Base-by-base conservation (phyloP, 1,140 invertebrate species). In the Drosophila grimshawi region DNA sequence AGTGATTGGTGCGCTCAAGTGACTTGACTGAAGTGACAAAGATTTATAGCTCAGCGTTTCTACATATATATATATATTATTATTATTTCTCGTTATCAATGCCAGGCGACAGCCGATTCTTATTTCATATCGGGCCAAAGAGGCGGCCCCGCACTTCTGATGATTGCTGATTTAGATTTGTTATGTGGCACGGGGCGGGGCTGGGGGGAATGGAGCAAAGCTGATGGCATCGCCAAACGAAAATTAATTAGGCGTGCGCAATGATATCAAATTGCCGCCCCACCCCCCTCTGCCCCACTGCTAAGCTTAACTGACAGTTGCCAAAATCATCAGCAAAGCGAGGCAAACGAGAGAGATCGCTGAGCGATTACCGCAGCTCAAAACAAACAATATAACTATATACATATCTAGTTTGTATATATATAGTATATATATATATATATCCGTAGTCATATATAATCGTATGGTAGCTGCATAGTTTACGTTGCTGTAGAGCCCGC, bases 241-340 rank as follows among this genome's bases (percentile, higher is more conserved):
- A 86, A 88, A 89, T 88, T 88, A 88, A 88, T 88, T 88, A 89
- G 75, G 57, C 60, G 67, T 78, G 67, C 59, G 79, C 73, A 59
- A 66, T 52, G 57, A 82, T 82, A 82, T 63, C 59, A 62, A 52
- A 7, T 10, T 53, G 19, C 19, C 48, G 10, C 11, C 32, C 6
- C 55, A 4, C 7, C 48, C 43, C 46, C 5, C 29, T 4, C 39
- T 11, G 8, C 3, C 29, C 35, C 30, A 3, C 30, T 3, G n/a
- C 11, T 0, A 8, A 7, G 6, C 2, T 8, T 3, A 1, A 2
- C 27, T 37, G 2, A 39, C 48, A 63, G 41, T 74, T 77, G 70
- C 63, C 76, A 69, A 75, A 77, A 75, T 64, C 59, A 75, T 75
- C 76, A 78, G 63, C 70, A 73, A 52, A 61, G 30, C 39, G 57